These are phyloP conservation scores for Balanococcus diminutus DNA, from an alignment of 2,888 invertebrate genomes.

Conservation along the genomic window DNA sequence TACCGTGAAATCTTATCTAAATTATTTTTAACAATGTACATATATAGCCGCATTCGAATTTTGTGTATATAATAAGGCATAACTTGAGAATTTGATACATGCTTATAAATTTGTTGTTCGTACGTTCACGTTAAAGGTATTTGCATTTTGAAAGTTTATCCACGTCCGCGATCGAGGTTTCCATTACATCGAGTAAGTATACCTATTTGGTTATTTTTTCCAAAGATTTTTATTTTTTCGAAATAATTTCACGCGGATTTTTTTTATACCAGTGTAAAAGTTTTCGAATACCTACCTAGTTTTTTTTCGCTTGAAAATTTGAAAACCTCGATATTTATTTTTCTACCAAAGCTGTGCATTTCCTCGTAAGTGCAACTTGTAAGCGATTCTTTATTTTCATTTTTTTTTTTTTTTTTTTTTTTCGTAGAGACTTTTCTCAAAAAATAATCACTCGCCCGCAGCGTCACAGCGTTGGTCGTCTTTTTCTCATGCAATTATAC, in stretches of 20 bases:
- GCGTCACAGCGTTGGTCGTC: background rate
- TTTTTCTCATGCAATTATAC: background rate
- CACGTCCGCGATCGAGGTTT: background rate
- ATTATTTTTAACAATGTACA: background rate
- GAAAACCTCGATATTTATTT: no score
- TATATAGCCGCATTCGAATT: background rate
- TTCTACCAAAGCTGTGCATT: no score
- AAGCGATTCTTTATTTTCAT: no score
- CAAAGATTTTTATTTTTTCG: background rate
- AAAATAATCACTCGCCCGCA: background rate
- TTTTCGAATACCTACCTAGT: background rate
- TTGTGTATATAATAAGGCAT: background rate
- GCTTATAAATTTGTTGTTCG: no score
- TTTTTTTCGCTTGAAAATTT: no score
- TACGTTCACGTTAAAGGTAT: background rate
- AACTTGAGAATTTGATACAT: background rate
- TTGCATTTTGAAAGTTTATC: constrained; percentile 22
- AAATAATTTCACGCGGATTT: background rate
- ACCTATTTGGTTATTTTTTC: background rate
- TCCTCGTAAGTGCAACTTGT: no score
- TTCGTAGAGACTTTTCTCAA: background rate
- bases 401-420: background rate
- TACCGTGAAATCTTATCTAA: background rate
- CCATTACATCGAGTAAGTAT: constrained; percentile 25
- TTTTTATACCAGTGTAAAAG: background rate